Evolutionary conservation across 1,140 invertebrate species (phyloP).

Genomic region (Drosophila kurseongensis): DNA sequence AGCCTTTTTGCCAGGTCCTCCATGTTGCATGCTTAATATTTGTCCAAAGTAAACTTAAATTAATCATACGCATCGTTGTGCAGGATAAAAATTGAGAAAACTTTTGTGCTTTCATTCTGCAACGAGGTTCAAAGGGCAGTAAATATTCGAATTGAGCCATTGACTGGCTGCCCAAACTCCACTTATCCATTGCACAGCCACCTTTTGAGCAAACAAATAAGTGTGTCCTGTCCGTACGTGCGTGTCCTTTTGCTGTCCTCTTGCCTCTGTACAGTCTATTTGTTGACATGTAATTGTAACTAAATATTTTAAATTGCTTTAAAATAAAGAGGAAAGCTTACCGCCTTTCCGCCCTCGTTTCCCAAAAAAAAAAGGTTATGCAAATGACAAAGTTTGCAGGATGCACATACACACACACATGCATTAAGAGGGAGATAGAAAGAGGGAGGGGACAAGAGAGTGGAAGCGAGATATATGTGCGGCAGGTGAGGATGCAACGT

Average conservation of each 20-base stretch:
- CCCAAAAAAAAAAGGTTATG: constrained; percentile 76
- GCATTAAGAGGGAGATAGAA: constrained; percentile 16
- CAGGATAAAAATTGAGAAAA: constrained; percentile 47
- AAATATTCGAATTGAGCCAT: constrained; percentile 37
- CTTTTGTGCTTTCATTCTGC: constrained; percentile 8
- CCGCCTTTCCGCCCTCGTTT: not conserved
- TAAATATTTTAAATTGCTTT: constrained; percentile 83
- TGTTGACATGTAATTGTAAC: constrained; percentile 83
- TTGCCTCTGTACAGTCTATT: constrained; percentile 46
- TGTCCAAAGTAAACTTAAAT: constrained; percentile 64
- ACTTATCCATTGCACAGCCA: not conserved
- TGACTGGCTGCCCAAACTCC: not conserved
- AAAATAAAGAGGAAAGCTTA: constrained; percentile 69
- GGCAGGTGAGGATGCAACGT: constrained; percentile 65
- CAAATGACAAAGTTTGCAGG: constrained; percentile 77
- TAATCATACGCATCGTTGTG: constrained; percentile 77
- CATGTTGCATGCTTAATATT: constrained; percentile 68
- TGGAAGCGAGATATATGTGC: constrained; percentile 19
- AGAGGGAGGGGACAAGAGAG: not conserved
- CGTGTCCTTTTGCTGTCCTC: constrained; percentile 37
- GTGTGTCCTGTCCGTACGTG: constrained; percentile 42
- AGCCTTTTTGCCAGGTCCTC: not conserved
- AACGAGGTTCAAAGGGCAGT: constrained; percentile 35
- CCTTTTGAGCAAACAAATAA: constrained; percentile 66
- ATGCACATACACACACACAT: constrained; percentile 24